phyloP scores from a whole-genome alignment of 2,888 invertebrate species.

The Allophyes oxyacanthae region DNA sequence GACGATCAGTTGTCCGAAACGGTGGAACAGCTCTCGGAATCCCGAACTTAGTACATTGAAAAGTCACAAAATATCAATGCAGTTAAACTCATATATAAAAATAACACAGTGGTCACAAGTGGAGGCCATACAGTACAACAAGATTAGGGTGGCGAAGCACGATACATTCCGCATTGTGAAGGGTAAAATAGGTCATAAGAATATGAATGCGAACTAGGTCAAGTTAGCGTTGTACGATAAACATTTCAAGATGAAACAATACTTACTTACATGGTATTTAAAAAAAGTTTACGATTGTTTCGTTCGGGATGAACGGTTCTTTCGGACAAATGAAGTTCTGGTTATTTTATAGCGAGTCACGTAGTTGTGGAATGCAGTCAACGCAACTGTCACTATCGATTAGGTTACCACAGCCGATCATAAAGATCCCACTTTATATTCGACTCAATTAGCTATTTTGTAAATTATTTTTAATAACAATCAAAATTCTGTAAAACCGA shows the following conservation, averaged over 20 bases:
- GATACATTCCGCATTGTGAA: constrained; percentile 68
- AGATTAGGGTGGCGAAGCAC: constrained; percentile 71
- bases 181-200: constrained; percentile 77
- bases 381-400: constrained; percentile 75
- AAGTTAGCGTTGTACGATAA: constrained; percentile 73
- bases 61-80: constrained; percentile 39
- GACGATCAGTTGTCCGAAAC: constrained; percentile 86
- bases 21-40: constrained; percentile 46
- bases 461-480: constrained; percentile 58
- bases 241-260: constrained; percentile 69
- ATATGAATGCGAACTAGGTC: constrained; percentile 77
- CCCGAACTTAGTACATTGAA: constrained; percentile 49
- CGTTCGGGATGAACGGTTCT: constrained; percentile 61
- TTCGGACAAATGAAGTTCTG: constrained; percentile 87
- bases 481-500: constrained; percentile 53
- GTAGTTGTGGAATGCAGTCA: constrained; percentile 83
- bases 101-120: constrained; percentile 56
- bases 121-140: constrained; percentile 69
- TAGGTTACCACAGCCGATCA: constrained; percentile 74
- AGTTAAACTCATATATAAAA: constrained; percentile 42
- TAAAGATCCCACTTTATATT: constrained; percentile 66
- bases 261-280: constrained; percentile 43
- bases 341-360: constrained; percentile 73
- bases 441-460: constrained; percentile 63
- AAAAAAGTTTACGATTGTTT: constrained; percentile 40